Conservation (phyloP, 1,140 invertebrate species). For the Drosophila nasuta region DNA sequence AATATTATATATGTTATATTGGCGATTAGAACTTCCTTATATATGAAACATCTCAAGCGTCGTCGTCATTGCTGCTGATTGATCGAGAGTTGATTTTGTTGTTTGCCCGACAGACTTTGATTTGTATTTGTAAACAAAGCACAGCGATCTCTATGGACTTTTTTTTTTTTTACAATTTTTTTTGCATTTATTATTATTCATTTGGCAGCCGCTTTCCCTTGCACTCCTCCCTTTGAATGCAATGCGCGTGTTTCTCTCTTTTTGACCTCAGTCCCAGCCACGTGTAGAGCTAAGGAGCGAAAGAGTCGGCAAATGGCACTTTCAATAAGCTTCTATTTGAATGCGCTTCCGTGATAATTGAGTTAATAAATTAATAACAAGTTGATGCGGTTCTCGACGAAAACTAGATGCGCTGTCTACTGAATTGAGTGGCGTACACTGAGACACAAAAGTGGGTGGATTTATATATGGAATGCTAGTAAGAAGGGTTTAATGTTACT, state of each 20-base stretch:
- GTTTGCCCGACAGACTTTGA: slow-evolving; percentile 16
- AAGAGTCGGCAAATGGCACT: slow-evolving; percentile 58
- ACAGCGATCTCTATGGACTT: slow-evolving; percentile 22
- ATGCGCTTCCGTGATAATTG: slow-evolving; percentile 77
- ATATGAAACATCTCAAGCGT: not conserved
- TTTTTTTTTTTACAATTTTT: not conserved
- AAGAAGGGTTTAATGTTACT: too few species aligned
- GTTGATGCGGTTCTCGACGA: not conserved
- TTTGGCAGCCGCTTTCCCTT: slow-evolving; percentile 15
- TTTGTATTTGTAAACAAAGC: slow-evolving; percentile 17
- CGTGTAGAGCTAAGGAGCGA: slow-evolving; percentile 49
- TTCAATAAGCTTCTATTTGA: slow-evolving; percentile 71
- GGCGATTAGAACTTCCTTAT: not conserved
- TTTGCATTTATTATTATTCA: slow-evolving; percentile 8
- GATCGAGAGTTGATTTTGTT: slow-evolving; percentile 27
- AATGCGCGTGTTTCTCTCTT: slow-evolving; percentile 49
- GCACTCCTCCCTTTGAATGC: not conserved
- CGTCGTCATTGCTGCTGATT: slow-evolving; percentile 13
- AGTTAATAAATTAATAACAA: slow-evolving; percentile 73
- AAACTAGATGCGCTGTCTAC: slow-evolving; percentile 12
- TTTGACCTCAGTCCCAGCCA: slow-evolving; percentile 53
- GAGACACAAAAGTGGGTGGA: too few species aligned
- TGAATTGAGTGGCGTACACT: not conserved
- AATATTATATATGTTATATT: not conserved
- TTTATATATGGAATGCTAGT: too few species aligned